Percentiles rank a stretch among this genome's conserved stretches.
phyloP scores from a whole-genome alignment of 2,113 vertebrate species.

The Hemiprocne comata region DNA sequence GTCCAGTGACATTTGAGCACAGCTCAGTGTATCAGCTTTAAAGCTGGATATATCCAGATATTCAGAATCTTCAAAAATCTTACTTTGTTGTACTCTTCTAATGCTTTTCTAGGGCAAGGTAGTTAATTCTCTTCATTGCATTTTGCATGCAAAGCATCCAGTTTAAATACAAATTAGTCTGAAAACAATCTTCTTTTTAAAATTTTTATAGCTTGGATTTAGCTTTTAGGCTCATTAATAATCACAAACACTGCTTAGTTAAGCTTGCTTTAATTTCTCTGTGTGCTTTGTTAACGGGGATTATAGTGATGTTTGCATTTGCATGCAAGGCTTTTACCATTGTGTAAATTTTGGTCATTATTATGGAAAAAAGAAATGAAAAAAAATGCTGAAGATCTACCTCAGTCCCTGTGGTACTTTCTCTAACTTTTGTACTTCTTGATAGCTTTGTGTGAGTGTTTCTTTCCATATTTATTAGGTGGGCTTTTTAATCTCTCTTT shows the following conservation, averaged over 20 bases:
- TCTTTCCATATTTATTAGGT: constrained; percentile 31
- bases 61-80: background rate
- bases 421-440: constrained; percentile 10
- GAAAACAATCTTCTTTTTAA: constrained; percentile 76
- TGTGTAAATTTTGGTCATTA: constrained; percentile 71
- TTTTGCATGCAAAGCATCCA: constrained; percentile 71
- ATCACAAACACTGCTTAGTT: constrained; percentile 76
- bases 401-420: background rate
- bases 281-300: constrained; percentile 79
- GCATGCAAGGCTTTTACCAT: constrained; percentile 66
- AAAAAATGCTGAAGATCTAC: constrained; percentile 5
- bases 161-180: constrained; percentile 77
- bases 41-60: background rate
- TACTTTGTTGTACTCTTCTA: background rate
- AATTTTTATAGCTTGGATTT: constrained; percentile 76
- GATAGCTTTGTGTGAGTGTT: background rate
- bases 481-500: constrained; percentile 7
- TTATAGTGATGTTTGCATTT: constrained; percentile 80
- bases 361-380: constrained; percentile 64
- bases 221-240: constrained; percentile 78
- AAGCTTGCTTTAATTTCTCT: constrained; percentile 81
- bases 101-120: constrained; percentile 19
- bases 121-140: background rate
- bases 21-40: background rate
- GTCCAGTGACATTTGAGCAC: background rate